A percentile compares a stretch with the other conserved stretches of the same genome.
Conservation (phyloP, 2,888 invertebrate genomes). For the Salticus scenicus region DNA sequence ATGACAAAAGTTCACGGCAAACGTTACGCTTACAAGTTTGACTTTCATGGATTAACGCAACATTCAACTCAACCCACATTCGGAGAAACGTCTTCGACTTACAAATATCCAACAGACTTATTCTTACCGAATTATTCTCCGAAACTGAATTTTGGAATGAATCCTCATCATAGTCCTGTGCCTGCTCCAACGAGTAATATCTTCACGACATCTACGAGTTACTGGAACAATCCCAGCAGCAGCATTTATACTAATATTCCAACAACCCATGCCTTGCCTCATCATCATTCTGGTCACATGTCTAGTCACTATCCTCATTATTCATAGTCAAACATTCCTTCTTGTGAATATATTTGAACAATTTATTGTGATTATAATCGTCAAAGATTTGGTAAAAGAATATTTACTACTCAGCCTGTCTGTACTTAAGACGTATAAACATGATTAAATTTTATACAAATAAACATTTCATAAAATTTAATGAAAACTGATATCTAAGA, state of each 20-base stretch:
- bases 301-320: constrained; percentile 58
- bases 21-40: constrained; percentile 98
- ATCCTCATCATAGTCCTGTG: constrained; percentile 41
- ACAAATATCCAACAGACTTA: constrained; percentile 66
- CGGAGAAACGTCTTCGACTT: constrained; percentile 44
- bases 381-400: too few species aligned
- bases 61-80: constrained; percentile 70
- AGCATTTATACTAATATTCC: constrained; percentile 42
- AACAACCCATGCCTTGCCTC: constrained; percentile 21
- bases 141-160: constrained; percentile 63
- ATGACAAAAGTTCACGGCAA: constrained; percentile 99
- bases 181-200: constrained; percentile 27
- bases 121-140: constrained; percentile 65
- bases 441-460: too few species aligned
- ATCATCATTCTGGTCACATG: constrained; percentile 49
- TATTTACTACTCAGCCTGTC: too few species aligned
- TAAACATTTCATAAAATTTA: too few species aligned
- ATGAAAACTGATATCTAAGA: too few species aligned
- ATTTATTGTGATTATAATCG: too few species aligned
- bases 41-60: constrained; percentile 83
- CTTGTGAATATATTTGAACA: too few species aligned
- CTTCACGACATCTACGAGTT: constrained; percentile 32
- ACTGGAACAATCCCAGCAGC: constrained; percentile 29
- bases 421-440: too few species aligned
- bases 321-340: background rate